Percentiles rank a stretch among this genome's conserved stretches.
phyloP scores from a whole-genome alignment of 2,888 invertebrate species.

The Biston betularia region DNA sequence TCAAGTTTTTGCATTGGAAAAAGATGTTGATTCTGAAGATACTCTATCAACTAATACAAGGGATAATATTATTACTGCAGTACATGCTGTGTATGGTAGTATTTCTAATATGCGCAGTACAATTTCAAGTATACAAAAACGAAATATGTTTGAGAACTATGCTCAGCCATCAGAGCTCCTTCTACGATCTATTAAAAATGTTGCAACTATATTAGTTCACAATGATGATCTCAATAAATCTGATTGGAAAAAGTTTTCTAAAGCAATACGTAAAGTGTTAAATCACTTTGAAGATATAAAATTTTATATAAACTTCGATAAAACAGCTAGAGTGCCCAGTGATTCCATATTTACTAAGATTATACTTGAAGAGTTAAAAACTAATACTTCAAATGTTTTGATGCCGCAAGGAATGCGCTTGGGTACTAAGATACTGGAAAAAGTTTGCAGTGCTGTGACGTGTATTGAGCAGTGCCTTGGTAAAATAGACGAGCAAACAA shows the following conservation, averaged over 20 bases:
- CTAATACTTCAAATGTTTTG: slow-evolving; percentile 55
- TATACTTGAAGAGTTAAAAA: slow-evolving; percentile 68
- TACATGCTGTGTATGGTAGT: slow-evolving; percentile 81
- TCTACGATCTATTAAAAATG: slow-evolving; percentile 68
- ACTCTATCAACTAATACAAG: slow-evolving; percentile 58
- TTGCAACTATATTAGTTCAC: slow-evolving; percentile 50
- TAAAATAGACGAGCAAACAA: slow-evolving; percentile 60
- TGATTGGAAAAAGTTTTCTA: slow-evolving; percentile 64
- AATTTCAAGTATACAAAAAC: slow-evolving; percentile 77
- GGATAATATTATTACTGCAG: slow-evolving; percentile 74
- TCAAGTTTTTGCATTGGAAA: slow-evolving; percentile 71
- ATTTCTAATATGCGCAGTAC: slow-evolving; percentile 84
- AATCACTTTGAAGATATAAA: slow-evolving; percentile 82
- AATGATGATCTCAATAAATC: slow-evolving; percentile 45
- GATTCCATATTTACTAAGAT: slow-evolving; percentile 77
- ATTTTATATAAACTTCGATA: slow-evolving; percentile 80
- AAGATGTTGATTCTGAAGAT: slow-evolving; percentile 57
- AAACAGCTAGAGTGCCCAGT: slow-evolving; percentile 78
- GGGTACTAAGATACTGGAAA: slow-evolving; percentile 42
- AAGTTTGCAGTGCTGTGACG: slow-evolving; percentile 46
- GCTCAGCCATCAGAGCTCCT: slow-evolving; percentile 73
- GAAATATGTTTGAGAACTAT: slow-evolving; percentile 76
- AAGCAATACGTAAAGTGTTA: slow-evolving; percentile 68
- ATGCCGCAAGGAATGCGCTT: slow-evolving; percentile 46
- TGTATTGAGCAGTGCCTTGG: slow-evolving; percentile 52